A percentile compares a stretch with the other conserved stretches of the same genome.
phyloP scores from a whole-genome alignment of 1,140 invertebrate genomes.

The Cotesia chilonis region DNA sequence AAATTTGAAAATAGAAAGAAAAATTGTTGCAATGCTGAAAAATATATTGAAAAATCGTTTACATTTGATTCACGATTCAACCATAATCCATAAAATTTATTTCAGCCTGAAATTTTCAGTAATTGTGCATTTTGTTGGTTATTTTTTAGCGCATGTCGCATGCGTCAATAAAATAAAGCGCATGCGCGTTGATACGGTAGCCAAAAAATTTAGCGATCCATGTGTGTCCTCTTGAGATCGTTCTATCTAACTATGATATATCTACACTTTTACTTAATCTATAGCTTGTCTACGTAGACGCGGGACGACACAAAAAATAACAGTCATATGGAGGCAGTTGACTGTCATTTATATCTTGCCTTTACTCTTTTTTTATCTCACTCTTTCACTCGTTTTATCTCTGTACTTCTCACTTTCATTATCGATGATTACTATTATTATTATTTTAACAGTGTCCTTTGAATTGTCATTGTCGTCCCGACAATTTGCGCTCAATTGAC shows the following conservation, averaged over 20 bases:
- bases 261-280: slow-evolving; percentile 59
- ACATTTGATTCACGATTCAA: slow-evolving; percentile 63
- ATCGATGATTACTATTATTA: neutral
- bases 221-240: slow-evolving; percentile 62
- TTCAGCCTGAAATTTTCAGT: slow-evolving; percentile 37
- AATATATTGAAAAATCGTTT: slow-evolving; percentile 40
- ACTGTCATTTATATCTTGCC: slow-evolving; percentile 16
- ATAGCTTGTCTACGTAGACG: slow-evolving; percentile 32
- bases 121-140: slow-evolving; percentile 23
- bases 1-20: slow-evolving; percentile 8
- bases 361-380: slow-evolving; percentile 8
- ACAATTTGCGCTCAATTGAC: slow-evolving; percentile 25
- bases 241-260: slow-evolving; percentile 66
- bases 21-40: slow-evolving; percentile 15
- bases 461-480: slow-evolving; percentile 28
- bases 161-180: slow-evolving; percentile 17
- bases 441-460: neutral
- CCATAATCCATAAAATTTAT: slow-evolving; percentile 50
- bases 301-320: slow-evolving; percentile 41
- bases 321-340: slow-evolving; percentile 30
- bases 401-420: neutral
- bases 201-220: slow-evolving; percentile 48
- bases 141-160: slow-evolving; percentile 16
- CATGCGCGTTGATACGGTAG: slow-evolving; percentile 41
- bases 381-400: neutral